Evolutionary conservation across 2,888 invertebrate species (phyloP).

Genomic region (Chrysolina haemoptera): DNA sequence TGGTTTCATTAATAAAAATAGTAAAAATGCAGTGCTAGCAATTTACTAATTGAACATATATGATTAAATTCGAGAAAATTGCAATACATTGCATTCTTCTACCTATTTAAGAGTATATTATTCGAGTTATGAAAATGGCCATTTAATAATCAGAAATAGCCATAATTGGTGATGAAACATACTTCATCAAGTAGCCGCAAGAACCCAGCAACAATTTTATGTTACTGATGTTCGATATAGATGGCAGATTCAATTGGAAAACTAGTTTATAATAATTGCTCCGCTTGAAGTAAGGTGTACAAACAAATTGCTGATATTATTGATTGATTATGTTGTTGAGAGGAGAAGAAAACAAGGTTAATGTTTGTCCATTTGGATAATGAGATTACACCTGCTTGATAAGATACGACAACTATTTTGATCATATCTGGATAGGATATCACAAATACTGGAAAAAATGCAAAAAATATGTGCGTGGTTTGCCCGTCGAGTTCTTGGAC

Average conservation of each 20-base stretch:
- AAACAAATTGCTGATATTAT: slow-evolving; percentile 14
- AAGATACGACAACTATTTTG: not conserved
- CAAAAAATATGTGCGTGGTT: not conserved
- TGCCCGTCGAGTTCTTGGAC: not conserved
- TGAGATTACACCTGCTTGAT: slow-evolving; percentile 6
- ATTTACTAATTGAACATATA: slow-evolving; percentile 35
- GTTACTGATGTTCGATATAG: slow-evolving; percentile 28
- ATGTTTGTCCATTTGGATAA: slow-evolving; percentile 12
- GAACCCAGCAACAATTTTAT: slow-evolving; percentile 35
- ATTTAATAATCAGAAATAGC: slow-evolving; percentile 34
- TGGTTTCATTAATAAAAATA: slow-evolving; percentile 30
- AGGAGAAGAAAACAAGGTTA: not conserved
- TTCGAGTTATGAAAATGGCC: slow-evolving; percentile 39
- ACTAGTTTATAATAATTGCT: slow-evolving; percentile 15
- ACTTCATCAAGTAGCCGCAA: slow-evolving; percentile 29
- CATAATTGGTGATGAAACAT: slow-evolving; percentile 36
- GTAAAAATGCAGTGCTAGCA: slow-evolving; percentile 30
- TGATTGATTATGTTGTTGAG: slow-evolving; percentile 19
- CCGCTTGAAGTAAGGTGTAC: slow-evolving; percentile 8
- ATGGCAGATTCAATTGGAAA: slow-evolving; percentile 26
- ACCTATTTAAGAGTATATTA: slow-evolving; percentile 37
- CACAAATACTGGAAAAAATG: not conserved
- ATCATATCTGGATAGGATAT: not conserved
- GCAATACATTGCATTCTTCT: slow-evolving; percentile 36
- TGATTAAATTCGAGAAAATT: slow-evolving; percentile 35